Evolutionary conservation across 2,797 vertebrate species (phyloP).

Genomic region (Pterois miles): DNA sequence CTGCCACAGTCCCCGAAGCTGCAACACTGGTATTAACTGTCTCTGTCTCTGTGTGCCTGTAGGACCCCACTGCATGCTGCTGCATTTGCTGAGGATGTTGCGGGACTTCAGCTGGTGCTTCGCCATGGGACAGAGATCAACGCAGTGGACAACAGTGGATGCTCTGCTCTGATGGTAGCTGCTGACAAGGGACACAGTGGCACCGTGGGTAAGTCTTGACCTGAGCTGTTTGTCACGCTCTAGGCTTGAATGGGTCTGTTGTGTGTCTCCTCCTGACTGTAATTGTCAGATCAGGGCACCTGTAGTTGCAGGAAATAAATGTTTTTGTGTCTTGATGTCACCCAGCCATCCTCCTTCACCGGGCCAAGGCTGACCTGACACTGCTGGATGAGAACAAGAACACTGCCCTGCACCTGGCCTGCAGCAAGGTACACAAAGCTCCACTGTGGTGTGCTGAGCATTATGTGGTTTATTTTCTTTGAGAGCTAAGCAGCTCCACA

Average conservation of each 20-base stretch:
- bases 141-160: constrained; percentile 88
- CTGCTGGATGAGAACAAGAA: constrained; percentile 96
- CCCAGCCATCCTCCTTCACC: constrained; percentile 90
- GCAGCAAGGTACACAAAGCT: constrained; percentile 90
- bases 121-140: constrained; percentile 93
- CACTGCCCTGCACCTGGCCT: constrained; percentile 98
- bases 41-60: not conserved
- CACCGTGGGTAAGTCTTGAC: constrained; percentile 86
- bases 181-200: constrained; percentile 94
- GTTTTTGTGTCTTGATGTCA: constrained; percentile 32
- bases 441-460: not conserved
- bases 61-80: constrained; percentile 97
- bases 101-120: constrained; percentile 93
- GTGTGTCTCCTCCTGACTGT: not conserved
- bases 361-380: constrained; percentile 94
- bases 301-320: constrained; percentile 56
- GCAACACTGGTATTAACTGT: constrained; percentile 22
- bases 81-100: constrained; percentile 93
- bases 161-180: constrained; percentile 94
- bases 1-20: not conserved
- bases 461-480: no score
- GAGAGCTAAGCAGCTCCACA: no score
- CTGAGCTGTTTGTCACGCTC: not conserved
- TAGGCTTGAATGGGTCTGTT: not conserved
- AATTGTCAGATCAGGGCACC: not conserved